A percentile compares a stretch with the other conserved stretches of the same genome.
These are phyloP conservation scores for Aphelinus certus DNA, from an alignment of 1,140 invertebrate species.

Conservation along the genomic window DNA sequence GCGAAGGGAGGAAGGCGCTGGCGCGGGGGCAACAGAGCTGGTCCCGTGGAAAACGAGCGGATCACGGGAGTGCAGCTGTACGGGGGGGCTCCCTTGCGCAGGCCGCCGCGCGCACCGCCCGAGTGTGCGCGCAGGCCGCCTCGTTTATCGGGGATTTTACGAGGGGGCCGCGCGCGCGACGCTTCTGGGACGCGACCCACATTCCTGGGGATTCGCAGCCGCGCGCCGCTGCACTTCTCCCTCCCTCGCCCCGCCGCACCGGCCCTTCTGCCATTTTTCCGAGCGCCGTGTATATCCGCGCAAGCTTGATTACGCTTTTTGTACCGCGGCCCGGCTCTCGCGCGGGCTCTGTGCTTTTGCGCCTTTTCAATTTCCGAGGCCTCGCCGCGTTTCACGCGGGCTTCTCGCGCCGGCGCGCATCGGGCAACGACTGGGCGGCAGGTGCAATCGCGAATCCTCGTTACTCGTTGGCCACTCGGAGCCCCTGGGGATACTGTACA, in stretches of 20 bases:
- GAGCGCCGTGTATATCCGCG: background rate
- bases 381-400: too few relatives aligned
- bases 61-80: too few relatives aligned
- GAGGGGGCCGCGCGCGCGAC: constrained; percentile 44
- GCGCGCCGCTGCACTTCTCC: constrained; percentile 14
- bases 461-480: too few relatives aligned
- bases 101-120: too few relatives aligned
- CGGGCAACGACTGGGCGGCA: too few relatives aligned
- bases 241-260: background rate
- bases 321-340: background rate
- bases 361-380: too few relatives aligned
- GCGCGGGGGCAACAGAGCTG: background rate
- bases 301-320: constrained; percentile 8
- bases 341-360: too few relatives aligned
- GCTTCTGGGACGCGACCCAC: constrained; percentile 53
- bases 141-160: constrained; percentile 52
- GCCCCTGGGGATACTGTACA: too few relatives aligned
- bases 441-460: too few relatives aligned
- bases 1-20: constrained; percentile 3
- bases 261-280: background rate
- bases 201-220: constrained; percentile 48
- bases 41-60: too few relatives aligned
- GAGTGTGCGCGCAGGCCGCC: constrained; percentile 14
- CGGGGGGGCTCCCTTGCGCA: too few relatives aligned
- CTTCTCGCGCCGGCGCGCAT: too few relatives aligned